Conservation (phyloP, 2,888 invertebrate genomes). For the Prosopocoilus inquinatus region DNA sequence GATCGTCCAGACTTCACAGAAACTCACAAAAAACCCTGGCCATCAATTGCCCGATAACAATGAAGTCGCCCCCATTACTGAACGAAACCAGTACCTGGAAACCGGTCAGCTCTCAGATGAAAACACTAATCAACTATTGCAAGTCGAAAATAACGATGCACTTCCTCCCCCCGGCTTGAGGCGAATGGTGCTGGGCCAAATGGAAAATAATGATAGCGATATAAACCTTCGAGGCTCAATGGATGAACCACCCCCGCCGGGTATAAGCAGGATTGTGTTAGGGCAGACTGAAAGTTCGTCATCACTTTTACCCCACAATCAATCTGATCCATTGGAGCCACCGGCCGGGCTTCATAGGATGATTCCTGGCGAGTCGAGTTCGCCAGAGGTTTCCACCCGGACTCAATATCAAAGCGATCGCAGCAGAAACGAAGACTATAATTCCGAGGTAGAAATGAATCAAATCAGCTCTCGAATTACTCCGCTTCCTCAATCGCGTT, state of each 20-base stretch:
- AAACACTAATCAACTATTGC: constrained; percentile 13
- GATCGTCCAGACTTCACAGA: constrained; percentile 19
- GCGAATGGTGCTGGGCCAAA: constrained; percentile 65
- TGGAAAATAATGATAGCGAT: constrained; percentile 49
- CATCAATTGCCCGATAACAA: constrained; percentile 26
- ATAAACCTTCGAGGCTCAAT: constrained; percentile 50
- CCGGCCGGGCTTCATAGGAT: constrained; percentile 60
- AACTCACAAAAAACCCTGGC: constrained; percentile 16
- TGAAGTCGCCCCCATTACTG: constrained; percentile 56
- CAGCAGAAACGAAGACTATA: constrained; percentile 26
- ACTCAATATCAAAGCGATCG: constrained; percentile 15
- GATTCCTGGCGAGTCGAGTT: constrained; percentile 60
- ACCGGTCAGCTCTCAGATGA: constrained; percentile 69
- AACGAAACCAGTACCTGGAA: constrained; percentile 74
- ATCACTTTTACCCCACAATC: background rate
- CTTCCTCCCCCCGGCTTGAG: constrained; percentile 64
- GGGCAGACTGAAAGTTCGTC: constrained; percentile 45
- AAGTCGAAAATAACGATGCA: constrained; percentile 43
- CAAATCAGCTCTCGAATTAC: constrained; percentile 23
- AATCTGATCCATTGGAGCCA: constrained; percentile 36
- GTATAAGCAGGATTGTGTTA: constrained; percentile 64
- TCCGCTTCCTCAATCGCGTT: constrained; percentile 39
- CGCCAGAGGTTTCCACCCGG: constrained; percentile 13
- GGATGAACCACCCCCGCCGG: constrained; percentile 61
- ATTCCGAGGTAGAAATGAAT: constrained; percentile 31